Base-by-base conservation (phyloP, 2,888 invertebrate species). In the Digitonthophagus gazella region DNA sequence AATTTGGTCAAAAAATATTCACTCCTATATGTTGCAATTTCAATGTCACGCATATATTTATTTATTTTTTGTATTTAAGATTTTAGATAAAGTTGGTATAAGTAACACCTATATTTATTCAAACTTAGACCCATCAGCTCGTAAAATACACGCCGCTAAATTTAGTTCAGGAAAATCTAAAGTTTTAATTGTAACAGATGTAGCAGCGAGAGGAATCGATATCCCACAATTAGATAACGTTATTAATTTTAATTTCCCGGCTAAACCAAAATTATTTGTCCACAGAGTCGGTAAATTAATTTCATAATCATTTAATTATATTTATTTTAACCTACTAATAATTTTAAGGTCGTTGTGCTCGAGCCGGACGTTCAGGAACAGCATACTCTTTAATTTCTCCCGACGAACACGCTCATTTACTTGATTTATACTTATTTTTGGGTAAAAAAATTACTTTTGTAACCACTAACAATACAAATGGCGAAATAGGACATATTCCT, bases 201-300 rank as follows among this genome's bases (percentile, higher is more conserved):
- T 99, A 0, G 99, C 99, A 0, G 99, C 99, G 0, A 87, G 99
- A 79, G 99, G 99, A 72, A 92, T 99, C 69, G 99, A 99, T 82
- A 93, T 99, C 77, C 99, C 99, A 0, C 89, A 93, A 71, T 83
- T 99, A 74, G 98, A 99, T 79, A 95, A 92, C 73, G 98, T 98
- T 44, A 93, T 99, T 67, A 99, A 99, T 82, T 94, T 91, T 78
- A 94, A 98, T 85, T 99, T 99, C 80, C 98, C 99, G 0, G 93
- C 96, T 0, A 98, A 96, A 81, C 90, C 97, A 0, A 99, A 99
- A 83, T 85, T 99, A 16, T 99, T 98, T 84, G 94, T 99, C 19
- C 99, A 99, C 84, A 88, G 99, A 87, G 99, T 98, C 71, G 98
- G 98, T 93, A 79, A 86, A 91, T 44, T 58, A 20, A 14, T 54